A percentile compares a stretch with the other conserved stretches of the same genome.
These are phyloP conservation scores for Sebastes variabilis DNA, from an alignment of 2,797 vertebrate genomes.

Conservation along the genomic window DNA sequence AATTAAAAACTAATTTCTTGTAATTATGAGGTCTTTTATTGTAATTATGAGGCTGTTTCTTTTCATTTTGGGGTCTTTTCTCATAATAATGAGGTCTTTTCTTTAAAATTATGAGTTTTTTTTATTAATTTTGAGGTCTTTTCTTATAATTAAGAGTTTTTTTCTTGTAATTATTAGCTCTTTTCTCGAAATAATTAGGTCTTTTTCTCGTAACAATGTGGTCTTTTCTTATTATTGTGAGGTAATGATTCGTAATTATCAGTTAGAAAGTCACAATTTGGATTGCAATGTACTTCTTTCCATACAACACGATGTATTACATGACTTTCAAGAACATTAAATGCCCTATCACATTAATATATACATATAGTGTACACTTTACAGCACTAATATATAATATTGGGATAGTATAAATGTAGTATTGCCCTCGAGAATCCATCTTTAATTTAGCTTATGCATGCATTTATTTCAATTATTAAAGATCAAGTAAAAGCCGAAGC, in stretches of 20 bases:
- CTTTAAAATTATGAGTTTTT: neutral
- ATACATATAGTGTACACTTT: neutral
- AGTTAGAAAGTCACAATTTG: neutral
- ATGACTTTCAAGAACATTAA: neutral
- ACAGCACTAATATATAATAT: too few relatives aligned
- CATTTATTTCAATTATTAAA: neutral
- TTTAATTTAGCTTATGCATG: neutral
- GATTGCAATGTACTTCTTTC: accelerated
- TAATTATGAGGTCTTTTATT: too few relatives aligned
- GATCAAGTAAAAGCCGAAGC: neutral
- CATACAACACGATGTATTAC: neutral
- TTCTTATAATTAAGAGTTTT: neutral
- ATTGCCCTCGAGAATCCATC: neutral
- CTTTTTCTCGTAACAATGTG: neutral
- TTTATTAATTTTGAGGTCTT: too few relatives aligned
- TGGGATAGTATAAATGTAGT: neutral
- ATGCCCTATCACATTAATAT: neutral
- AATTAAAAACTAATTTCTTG: too few relatives aligned
- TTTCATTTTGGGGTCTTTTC: neutral
- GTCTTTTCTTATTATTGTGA: neutral
- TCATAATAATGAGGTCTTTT: neutral
- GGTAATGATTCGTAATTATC: neutral
- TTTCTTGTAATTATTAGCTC: neutral
- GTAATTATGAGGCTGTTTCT: neutral
- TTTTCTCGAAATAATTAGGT: neutral